Evolutionary conservation across 2,888 invertebrate genomes (phyloP).

Genomic region (Chouioia cunea): DNA sequence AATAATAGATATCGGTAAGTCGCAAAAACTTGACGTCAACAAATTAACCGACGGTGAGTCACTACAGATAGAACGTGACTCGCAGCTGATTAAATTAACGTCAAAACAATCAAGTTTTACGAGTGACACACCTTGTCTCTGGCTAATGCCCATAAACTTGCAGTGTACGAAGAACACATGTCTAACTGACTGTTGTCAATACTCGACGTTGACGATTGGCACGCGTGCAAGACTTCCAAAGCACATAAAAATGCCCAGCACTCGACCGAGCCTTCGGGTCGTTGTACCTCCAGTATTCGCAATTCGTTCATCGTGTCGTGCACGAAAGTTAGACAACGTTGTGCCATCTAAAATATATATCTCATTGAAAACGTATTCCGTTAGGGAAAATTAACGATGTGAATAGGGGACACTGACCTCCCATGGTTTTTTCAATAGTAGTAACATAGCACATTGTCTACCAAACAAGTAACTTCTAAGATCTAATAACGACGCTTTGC

Average conservation of each 20-base stretch:
- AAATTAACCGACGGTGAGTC: no score
- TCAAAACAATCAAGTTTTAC: conserved; percentile 26
- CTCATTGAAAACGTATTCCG: not conserved
- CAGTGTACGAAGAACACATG: conserved; percentile 86
- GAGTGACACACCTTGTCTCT: conserved; percentile 80
- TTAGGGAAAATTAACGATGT: not conserved
- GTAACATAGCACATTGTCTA: conserved; percentile 89
- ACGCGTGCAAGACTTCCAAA: conserved; percentile 87
- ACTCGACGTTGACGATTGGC: conserved; percentile 76
- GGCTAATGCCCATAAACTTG: conserved; percentile 88
- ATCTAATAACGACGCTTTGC: conserved; percentile 82
- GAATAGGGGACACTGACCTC: conserved; percentile 75
- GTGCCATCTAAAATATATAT: conserved; percentile 78
- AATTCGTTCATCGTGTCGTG: conserved; percentile 91
- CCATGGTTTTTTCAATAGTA: conserved; percentile 81
- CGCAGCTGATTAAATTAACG: conserved; percentile 25
- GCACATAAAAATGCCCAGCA: conserved; percentile 96
- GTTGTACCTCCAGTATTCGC: conserved; percentile 81
- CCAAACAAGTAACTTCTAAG: conserved; percentile 94
- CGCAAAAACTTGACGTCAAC: no score
- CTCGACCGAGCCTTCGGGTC: conserved; percentile 85
- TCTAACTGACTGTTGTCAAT: conserved; percentile 75
- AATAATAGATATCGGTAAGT: no score
- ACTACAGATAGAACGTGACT: not conserved
- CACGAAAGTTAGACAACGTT: conserved; percentile 89